phyloP scores from a whole-genome alignment of 2,113 vertebrate species.

The Myotis yumanensis region DNA sequence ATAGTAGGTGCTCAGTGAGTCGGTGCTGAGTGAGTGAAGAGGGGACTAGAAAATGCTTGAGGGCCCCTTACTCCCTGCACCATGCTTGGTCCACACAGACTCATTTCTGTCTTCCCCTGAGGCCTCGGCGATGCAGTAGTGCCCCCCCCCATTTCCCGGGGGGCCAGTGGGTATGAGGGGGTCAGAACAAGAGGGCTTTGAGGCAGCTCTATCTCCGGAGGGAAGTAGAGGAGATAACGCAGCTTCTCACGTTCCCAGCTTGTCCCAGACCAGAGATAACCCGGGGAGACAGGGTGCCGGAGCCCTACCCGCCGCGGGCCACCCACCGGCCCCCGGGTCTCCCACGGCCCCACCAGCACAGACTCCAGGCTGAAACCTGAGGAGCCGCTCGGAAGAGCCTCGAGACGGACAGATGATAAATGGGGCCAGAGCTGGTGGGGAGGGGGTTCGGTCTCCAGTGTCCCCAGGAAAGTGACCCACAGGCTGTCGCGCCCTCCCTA shows the following conservation, averaged over 20 bases:
- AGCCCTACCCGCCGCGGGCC: not conserved
- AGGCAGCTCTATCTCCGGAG: constrained; percentile 78
- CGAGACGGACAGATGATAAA: constrained; percentile 12
- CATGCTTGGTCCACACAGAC: accelerated
- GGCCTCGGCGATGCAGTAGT: not conserved
- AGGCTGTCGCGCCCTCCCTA: not conserved
- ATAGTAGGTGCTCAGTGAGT: not conserved
- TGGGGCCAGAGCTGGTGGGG: not conserved
- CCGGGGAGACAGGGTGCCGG: accelerated
- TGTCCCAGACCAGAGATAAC: constrained; percentile 80
- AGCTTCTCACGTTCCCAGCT: constrained; percentile 84
- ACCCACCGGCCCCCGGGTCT: constrained; percentile 42
- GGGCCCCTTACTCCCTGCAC: not conserved
- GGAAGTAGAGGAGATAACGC: constrained; percentile 84
- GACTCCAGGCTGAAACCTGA: constrained; percentile 63
- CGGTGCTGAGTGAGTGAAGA: accelerated
- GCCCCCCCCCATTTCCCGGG: not conserved
- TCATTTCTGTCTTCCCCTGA: not conserved
- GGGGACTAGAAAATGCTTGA: not conserved
- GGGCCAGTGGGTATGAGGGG: not conserved
- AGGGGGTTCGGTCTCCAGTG: not conserved
- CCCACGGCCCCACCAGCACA: not conserved
- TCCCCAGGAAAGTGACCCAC: not conserved
- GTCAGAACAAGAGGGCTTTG: constrained; percentile 83
- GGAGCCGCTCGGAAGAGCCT: constrained; percentile 44